Conservation (phyloP, 64 coral and sea anemone genomes). For the Dendronephthya gigantea region DNA sequence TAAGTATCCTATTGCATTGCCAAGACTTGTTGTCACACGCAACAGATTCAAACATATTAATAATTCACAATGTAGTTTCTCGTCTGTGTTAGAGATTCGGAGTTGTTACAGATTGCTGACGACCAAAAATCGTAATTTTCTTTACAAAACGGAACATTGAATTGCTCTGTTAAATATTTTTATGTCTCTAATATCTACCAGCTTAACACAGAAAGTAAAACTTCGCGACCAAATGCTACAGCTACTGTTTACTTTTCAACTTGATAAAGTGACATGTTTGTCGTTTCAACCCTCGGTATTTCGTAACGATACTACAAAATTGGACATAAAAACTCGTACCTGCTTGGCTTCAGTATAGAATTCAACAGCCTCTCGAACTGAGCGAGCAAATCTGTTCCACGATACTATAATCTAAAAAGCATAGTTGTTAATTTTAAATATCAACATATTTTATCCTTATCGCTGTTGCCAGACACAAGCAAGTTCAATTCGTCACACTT, state of each 20-base stretch:
- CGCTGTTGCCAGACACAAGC: neutral
- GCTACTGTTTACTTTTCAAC: neutral
- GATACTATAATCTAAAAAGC: slow-evolving; percentile 76
- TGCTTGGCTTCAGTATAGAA: slow-evolving; percentile 88
- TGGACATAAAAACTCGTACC: slow-evolving; percentile 31
- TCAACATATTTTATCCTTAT: neutral
- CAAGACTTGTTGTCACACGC: neutral
- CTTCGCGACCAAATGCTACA: neutral
- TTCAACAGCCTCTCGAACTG: slow-evolving; percentile 91
- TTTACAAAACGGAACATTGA: neutral
- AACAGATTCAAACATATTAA: neutral
- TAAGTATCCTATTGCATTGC: neutral
- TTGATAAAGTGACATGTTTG: neutral
- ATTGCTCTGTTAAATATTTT: neutral
- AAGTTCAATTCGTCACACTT: neutral
- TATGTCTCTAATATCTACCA: neutral
- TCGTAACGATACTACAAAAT: slow-evolving; percentile 6
- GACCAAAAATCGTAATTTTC: neutral
- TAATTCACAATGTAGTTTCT: neutral
- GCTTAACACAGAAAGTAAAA: neutral
- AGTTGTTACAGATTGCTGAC: too few species aligned
- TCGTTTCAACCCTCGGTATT: neutral
- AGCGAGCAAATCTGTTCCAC: slow-evolving; percentile 97
- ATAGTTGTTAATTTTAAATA: neutral
- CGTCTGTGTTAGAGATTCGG: neutral